A percentile compares a stretch with the other conserved stretches of the same genome.
Conservation (phyloP, 1,140 invertebrate species). For the Nylanderia fulva region DNA sequence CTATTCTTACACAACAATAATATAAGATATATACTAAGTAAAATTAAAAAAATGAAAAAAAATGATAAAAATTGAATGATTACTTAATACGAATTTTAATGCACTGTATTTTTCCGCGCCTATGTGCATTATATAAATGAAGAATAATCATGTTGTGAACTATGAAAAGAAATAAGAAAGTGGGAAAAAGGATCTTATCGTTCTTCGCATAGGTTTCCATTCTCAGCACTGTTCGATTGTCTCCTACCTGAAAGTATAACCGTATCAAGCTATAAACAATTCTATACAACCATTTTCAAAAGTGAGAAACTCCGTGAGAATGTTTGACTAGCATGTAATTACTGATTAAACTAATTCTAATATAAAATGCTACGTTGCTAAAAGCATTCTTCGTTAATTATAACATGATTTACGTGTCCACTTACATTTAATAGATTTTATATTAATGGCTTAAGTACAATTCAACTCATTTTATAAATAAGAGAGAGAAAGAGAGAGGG, state of each 20-base stretch:
- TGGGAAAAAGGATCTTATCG: constrained; percentile 12
- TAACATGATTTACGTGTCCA: too few relatives aligned
- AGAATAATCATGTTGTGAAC: not conserved
- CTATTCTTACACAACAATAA: not conserved
- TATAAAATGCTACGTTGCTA: not conserved
- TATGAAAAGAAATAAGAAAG: not conserved
- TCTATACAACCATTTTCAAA: not conserved
- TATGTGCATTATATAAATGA: not conserved
- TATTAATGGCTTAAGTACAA: too few relatives aligned
- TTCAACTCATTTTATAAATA: too few relatives aligned
- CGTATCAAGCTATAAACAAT: not conserved
- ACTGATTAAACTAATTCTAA: not conserved
- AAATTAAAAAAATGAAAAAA: not conserved
- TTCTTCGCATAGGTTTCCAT: constrained; percentile 13
- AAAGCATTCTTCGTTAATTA: not conserved
- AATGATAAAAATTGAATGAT: not conserved
- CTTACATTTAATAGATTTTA: too few relatives aligned
- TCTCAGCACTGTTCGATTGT: constrained; percentile 39
- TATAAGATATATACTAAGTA: not conserved
- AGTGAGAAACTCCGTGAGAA: not conserved
- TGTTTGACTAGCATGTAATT: not conserved
- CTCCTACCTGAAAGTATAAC: not conserved
- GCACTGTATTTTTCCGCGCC: not conserved
- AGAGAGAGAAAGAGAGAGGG: too few relatives aligned
- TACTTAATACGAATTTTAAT: not conserved